Base-by-base conservation (phyloP, 2,113 vertebrate species). In the Leptosomus discolor region DNA sequence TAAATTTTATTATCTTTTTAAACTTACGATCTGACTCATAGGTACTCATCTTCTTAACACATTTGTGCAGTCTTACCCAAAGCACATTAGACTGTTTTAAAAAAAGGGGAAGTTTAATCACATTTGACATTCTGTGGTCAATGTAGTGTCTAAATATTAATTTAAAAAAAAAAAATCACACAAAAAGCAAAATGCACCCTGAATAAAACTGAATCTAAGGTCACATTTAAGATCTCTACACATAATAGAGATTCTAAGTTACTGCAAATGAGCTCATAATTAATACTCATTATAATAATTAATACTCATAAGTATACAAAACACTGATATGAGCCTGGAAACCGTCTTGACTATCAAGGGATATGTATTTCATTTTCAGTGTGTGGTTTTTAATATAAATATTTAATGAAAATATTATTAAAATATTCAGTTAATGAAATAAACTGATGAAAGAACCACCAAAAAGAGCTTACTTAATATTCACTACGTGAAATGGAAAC, bases 341-440 rank as follows among this genome's bases (percentile, higher is more conserved):
- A 91, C 93, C 65, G 90, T 96, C 85, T 91, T 95, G 91, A 96
- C 58, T 97, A 91, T 92, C 94, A 98, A 82, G 94, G 92, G 92
- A 97, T 89, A 64, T 45, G 54, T 90, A 82, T 80, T 97, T 96
- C 56, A 96, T 97, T 96, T 97, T 95, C 90, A 37, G 18, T 70
- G 50, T 97, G 91, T 98, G 95, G 96, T 96, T 97, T 92, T 97
- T 97, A 94, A 85, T 95, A 94, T 95, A 97, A 97, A 97, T 97
- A 97, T 98, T 97, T 97, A 97, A 98, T 94, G 86, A 95, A 97
- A 97, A 97, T 96, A 97, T 95, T 98, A 97, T 97, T 97, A 97
- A 95, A 97, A 90, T 96, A 91, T 97, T 98, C 93, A 94, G 68
- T 84, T 90, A 95, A 96, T 95, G 91, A 96, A 97, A 97, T 96